Base-by-base conservation (phyloP, 2,888 invertebrate species). In the Icerya purchasi region DNA sequence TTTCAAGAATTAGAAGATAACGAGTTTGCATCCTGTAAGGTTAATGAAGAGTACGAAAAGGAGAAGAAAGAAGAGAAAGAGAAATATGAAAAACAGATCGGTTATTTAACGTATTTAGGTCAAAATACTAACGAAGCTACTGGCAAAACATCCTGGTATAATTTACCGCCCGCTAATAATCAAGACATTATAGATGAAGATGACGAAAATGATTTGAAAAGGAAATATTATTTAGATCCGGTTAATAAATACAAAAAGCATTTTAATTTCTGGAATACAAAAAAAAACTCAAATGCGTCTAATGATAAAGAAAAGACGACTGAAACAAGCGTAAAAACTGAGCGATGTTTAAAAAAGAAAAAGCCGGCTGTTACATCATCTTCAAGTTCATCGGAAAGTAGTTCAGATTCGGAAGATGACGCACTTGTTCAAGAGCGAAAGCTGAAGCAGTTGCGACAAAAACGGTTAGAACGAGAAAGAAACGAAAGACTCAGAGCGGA, bases 11-110 rank as follows among this genome's bases (percentile, higher is more conserved):
- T 87, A 59, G 92, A 91, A 70, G 79, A 83, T 68, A 84, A 86
- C 1, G 74, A 75, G 50, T 75, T 77, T 54, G 77, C 76, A 65
- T 72, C 76, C 22, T 77, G 75, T 65, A 78, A 78, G 64, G 78
- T 79, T 1, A 96, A 97, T 69, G 81, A 78, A 67, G 93, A 94
- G 58, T 84, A 91, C 71, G 90, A 91, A 67, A 80, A 79, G 63
- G 97, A 97, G 69, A 79, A 84, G 65, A 91, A 88, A 70, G 84
- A 85, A 59, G 93, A 94, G 70, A 82, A 84, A 69, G 94, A 97
- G 71, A 90, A 92, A 67, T 94, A 93, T 76, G 97, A 98, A 70
- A 96, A 94, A 70, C 88, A 91, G 74, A 91, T 98, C 68, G 97
- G 98, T 0, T 88, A 93, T 68, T 76, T 97, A 50, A 94, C 92